Evolutionary conservation across 2,888 invertebrate genomes (phyloP).

Genomic region (Callyntrura sp.): DNA sequence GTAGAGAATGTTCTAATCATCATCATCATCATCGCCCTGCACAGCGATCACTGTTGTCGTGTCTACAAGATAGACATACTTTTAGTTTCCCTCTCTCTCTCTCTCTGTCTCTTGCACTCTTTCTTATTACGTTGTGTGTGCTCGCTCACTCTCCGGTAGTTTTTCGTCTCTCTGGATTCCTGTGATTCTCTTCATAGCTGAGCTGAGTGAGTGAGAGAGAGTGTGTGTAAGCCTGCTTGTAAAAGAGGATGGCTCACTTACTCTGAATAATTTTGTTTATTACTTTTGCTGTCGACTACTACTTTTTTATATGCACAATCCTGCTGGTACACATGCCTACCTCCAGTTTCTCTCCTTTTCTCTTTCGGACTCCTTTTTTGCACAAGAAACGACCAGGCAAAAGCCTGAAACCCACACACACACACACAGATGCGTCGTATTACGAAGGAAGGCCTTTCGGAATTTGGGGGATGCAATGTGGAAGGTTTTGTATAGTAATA

Average conservation of each 20-base stretch:
- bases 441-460: neutral
- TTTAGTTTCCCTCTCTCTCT: constrained; percentile 40
- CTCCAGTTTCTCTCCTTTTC: neutral
- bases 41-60: neutral
- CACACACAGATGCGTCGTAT: too few species aligned
- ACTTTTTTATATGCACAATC: neutral
- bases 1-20: constrained; percentile 43
- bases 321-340: neutral
- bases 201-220: neutral
- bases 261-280: constrained; percentile 60
- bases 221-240: neutral
- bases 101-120: neutral
- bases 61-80: constrained; percentile 57
- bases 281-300: constrained; percentile 46
- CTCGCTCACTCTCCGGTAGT: constrained; percentile 19
- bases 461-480: neutral
- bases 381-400: constrained; percentile 11
- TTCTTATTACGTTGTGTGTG: neutral
- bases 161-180: constrained; percentile 40
- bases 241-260: constrained; percentile 24
- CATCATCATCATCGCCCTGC: constrained; percentile 18
- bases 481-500: neutral
- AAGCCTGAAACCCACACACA: neutral
- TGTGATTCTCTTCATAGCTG: constrained; percentile 47
- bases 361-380: neutral